These are phyloP conservation scores for Ceyx cyanopectus DNA, from an alignment of 2,113 vertebrate species.

Conservation along the genomic window DNA sequence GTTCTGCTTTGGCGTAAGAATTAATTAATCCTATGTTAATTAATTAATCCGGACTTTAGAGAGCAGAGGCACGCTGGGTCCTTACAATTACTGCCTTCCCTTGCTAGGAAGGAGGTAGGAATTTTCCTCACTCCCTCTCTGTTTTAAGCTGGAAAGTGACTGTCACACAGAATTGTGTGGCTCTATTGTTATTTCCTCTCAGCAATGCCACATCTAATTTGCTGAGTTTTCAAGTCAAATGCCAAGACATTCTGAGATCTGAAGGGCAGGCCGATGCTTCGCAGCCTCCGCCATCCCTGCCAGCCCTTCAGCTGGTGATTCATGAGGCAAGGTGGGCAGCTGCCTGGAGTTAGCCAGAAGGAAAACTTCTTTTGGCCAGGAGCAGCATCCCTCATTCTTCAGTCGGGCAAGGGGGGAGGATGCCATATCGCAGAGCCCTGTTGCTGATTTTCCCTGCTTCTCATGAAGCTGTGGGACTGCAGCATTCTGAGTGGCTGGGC, in stretches of 20 bases:
- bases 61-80: background rate
- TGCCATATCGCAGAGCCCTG: background rate
- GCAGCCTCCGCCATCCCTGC: conserved; percentile 25
- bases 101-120: background rate
- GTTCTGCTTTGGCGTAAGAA: conserved; percentile 9
- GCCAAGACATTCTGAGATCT: conserved; percentile 26
- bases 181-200: conserved; percentile 46
- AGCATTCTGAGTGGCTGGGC: background rate
- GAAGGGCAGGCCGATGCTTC: conserved; percentile 15
- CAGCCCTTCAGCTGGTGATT: background rate
- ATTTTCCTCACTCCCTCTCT: background rate
- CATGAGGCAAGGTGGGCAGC: conserved; percentile 21
- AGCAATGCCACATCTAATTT: conserved; percentile 61
- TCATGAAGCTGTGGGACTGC: conserved; percentile 6
- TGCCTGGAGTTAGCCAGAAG: background rate
- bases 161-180: background rate
- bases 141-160: conserved; percentile 31
- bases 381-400: background rate
- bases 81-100: background rate
- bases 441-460: background rate
- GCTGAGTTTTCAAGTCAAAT: conserved; percentile 63
- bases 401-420: background rate
- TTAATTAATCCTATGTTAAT: conserved; percentile 50
- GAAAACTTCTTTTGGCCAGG: background rate
- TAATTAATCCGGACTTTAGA: conserved; percentile 40